These are phyloP conservation scores for Hydriomena furcata DNA, from an alignment of 2,888 invertebrate species.

Conservation along the genomic window DNA sequence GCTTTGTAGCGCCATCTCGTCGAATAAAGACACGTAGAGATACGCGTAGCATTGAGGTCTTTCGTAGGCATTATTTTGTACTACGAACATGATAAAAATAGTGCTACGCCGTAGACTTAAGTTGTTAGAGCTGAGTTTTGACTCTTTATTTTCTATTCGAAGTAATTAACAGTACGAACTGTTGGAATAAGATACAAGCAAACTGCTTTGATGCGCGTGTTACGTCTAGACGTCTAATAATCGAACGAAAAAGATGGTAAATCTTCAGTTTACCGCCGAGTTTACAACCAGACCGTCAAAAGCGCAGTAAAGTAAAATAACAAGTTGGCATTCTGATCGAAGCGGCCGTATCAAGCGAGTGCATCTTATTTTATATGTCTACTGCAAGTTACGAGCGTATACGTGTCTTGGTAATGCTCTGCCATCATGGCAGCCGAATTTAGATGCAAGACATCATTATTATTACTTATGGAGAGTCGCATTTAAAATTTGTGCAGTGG, in stretches of 20 bases:
- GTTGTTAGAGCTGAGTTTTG: too few relatives aligned
- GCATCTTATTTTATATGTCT: slow-evolving; percentile 7
- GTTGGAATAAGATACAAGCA: slow-evolving; percentile 1
- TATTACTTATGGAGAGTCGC: too few relatives aligned
- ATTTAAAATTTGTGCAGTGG: too few relatives aligned
- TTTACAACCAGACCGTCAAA: slow-evolving; percentile 23
- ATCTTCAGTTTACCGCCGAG: slow-evolving; percentile 13
- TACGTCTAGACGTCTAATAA: slow-evolving; percentile 24
- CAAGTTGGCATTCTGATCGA: slow-evolving; percentile 14
- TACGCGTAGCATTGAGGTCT: too few relatives aligned
- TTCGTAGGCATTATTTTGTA: too few relatives aligned
- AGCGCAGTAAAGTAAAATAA: slow-evolving; percentile 16
- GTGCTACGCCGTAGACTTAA: background rate
- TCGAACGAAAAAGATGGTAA: slow-evolving; percentile 19
- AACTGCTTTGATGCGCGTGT: slow-evolving; percentile 13
- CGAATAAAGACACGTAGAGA: background rate
- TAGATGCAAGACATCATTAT: too few relatives aligned
- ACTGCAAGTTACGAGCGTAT: slow-evolving; percentile 2
- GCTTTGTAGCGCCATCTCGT: background rate
- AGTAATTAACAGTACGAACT: background rate
- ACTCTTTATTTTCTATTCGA: too few relatives aligned
- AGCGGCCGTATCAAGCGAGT: slow-evolving; percentile 2
- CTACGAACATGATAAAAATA: background rate
- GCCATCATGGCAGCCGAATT: too few relatives aligned
- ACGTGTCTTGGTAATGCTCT: background rate